These are phyloP conservation scores for Rhea pennata DNA, from an alignment of 2,113 vertebrate genomes.

Conservation along the genomic window DNA sequence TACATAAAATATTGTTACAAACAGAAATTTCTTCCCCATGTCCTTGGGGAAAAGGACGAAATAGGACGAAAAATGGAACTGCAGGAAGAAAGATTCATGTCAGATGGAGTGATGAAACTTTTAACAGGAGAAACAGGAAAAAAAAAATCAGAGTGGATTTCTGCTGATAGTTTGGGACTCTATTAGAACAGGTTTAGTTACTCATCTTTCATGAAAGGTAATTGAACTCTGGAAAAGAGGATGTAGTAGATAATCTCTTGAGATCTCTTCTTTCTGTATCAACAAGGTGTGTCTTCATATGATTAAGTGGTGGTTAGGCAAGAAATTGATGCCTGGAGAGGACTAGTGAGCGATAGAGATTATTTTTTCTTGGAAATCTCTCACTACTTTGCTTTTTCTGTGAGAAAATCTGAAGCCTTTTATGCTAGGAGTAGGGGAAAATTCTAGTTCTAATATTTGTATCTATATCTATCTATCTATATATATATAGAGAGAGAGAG, in stretches of 20 bases:
- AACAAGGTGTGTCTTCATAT: background rate
- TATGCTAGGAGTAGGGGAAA: background rate
- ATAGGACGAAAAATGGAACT: background rate
- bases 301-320: rapidly evolving
- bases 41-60: background rate
- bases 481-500: too few species aligned
- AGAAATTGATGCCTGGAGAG: background rate
- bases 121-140: background rate
- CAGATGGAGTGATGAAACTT: background rate
- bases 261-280: background rate
- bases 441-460: too few species aligned
- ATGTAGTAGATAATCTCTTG: rapidly evolving
- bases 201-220: background rate
- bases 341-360: background rate
- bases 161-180: background rate
- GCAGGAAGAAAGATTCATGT: background rate
- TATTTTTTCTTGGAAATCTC: background rate
- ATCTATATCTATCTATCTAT: too few species aligned
- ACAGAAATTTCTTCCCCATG: background rate
- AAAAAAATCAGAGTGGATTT: background rate
- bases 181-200: background rate
- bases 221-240: background rate
- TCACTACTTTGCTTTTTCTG: background rate
- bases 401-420: background rate
- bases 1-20: background rate